Evolutionary conservation across 2,797 vertebrate genomes (phyloP).

Genomic region (Zalophus californianus): DNA sequence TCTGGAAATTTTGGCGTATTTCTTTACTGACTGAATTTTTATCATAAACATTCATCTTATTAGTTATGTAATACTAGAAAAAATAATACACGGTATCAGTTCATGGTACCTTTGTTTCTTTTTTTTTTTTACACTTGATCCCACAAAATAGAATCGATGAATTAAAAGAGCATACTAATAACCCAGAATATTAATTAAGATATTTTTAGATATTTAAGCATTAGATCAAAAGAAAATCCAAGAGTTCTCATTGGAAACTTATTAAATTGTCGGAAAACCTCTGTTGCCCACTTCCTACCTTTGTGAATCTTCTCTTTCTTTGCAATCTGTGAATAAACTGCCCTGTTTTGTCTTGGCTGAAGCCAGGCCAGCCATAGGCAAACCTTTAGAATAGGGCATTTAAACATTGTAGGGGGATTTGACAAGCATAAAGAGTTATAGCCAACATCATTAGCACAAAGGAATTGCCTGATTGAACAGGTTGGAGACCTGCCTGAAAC

Average conservation of each 20-base stretch:
- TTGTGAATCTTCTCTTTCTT: neutral
- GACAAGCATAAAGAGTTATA: slow-evolving; percentile 34
- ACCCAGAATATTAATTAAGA: slow-evolving; percentile 59
- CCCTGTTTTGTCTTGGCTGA: neutral
- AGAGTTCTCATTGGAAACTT: slow-evolving; percentile 6
- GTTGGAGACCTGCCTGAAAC: neutral
- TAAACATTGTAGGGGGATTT: neutral
- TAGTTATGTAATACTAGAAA: slow-evolving; percentile 49
- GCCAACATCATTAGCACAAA: neutral
- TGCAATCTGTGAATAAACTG: neutral
- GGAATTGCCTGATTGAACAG: neutral
- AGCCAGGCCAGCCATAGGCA: neutral
- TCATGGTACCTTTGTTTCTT: slow-evolving; percentile 26
- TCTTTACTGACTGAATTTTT: slow-evolving; percentile 51
- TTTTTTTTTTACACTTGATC: neutral
- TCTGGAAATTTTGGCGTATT: slow-evolving; percentile 38
- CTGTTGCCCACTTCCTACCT: neutral
- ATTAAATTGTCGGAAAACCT: neutral
- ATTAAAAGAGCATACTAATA: slow-evolving; percentile 58
- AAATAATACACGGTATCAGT: slow-evolving; percentile 49
- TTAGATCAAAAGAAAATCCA: slow-evolving; percentile 23
- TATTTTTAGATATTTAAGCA: slow-evolving; percentile 19
- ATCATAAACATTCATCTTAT: slow-evolving; percentile 61
- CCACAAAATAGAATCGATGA: slow-evolving; percentile 63
- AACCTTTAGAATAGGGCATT: neutral